These are phyloP conservation scores for Pipistrellus kuhlii DNA, from an alignment of 2,797 vertebrate genomes.

Conservation along the genomic window DNA sequence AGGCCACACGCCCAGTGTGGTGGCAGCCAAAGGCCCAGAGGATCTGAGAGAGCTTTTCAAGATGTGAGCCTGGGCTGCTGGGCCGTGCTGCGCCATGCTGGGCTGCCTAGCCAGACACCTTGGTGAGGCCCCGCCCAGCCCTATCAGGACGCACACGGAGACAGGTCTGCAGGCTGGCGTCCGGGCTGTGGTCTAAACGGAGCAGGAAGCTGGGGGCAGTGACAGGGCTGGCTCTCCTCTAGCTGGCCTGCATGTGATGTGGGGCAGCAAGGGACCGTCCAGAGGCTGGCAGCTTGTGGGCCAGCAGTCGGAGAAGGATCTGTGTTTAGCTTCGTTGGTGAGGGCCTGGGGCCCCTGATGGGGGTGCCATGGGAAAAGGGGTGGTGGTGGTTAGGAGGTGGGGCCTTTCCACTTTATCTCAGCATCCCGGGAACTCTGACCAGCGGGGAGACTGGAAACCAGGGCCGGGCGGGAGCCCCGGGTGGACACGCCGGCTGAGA, in stretches of 20 bases:
- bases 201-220: background rate
- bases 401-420: background rate
- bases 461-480: background rate
- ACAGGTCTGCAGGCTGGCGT: background rate
- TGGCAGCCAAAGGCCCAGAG: background rate
- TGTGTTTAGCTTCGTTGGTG: background rate
- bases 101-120: background rate
- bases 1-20: background rate
- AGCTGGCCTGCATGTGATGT: background rate
- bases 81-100: no score
- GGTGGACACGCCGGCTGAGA: background rate
- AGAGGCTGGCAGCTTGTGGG: background rate
- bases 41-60: conserved; percentile 38
- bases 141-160: background rate
- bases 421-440: background rate
- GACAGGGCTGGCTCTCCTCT: background rate
- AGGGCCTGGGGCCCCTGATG: background rate
- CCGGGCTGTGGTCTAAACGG: background rate
- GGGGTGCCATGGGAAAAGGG: background rate
- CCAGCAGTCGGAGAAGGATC: conserved; percentile 7
- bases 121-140: background rate
- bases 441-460: background rate
- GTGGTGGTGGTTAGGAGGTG: background rate
- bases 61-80: background rate
- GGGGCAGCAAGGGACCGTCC: background rate